These are phyloP conservation scores for Amorpha juglandis DNA, from an alignment of 2,888 invertebrate species.

Conservation along the genomic window DNA sequence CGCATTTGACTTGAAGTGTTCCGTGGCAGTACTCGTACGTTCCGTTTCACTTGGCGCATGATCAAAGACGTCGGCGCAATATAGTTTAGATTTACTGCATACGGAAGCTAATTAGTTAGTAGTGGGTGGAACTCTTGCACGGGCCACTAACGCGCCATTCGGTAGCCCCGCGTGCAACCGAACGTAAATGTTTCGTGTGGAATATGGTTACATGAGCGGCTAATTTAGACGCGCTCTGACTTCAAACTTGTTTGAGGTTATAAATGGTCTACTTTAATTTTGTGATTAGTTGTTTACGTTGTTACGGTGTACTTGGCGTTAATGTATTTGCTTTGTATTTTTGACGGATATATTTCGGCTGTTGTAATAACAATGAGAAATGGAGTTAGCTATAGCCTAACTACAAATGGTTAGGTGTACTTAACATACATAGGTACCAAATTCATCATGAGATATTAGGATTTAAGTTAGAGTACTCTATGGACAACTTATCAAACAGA, in stretches of 20 bases:
- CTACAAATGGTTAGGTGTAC: too few species aligned
- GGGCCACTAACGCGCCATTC: slow-evolving; percentile 59
- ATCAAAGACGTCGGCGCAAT: slow-evolving; percentile 76
- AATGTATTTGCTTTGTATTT: background rate
- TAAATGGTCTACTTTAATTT: slow-evolving; percentile 30
- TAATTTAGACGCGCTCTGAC: slow-evolving; percentile 31
- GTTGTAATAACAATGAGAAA: background rate
- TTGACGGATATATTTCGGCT: background rate
- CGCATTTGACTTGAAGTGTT: slow-evolving; percentile 75
- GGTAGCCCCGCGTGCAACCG: slow-evolving; percentile 54
- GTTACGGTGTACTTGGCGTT: background rate
- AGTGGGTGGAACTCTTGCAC: slow-evolving; percentile 58
- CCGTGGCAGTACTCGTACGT: slow-evolving; percentile 67
- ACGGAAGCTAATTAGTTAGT: slow-evolving; percentile 79
- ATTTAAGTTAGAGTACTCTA: too few species aligned
- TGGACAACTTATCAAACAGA: too few species aligned
- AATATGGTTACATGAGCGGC: slow-evolving; percentile 45
- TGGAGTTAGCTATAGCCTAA: background rate
- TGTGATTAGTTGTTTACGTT: background rate
- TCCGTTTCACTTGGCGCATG: slow-evolving; percentile 71
- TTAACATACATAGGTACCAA: too few species aligned
- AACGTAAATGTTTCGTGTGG: slow-evolving; percentile 59
- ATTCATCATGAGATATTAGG: too few species aligned
- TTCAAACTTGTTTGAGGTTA: slow-evolving; percentile 31
- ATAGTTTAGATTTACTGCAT: slow-evolving; percentile 76